phyloP scores from a whole-genome alignment of 1,140 invertebrate genomes.

The Planococcus citri region DNA sequence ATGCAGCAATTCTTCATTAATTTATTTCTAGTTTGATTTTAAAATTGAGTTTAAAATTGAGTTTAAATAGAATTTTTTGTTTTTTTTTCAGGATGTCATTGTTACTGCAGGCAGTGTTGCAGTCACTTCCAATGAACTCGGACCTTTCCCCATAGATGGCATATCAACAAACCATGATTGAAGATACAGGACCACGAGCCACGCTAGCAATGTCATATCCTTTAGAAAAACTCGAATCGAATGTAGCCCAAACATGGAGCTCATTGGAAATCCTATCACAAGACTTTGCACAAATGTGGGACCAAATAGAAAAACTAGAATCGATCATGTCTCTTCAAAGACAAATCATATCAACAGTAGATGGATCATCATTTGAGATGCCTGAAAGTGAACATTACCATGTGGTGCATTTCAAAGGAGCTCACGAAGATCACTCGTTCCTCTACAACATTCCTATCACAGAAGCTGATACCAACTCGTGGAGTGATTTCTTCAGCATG shows the following conservation, averaged over 20 bases:
- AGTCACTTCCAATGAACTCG: too few relatives aligned
- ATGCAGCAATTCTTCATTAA: too few relatives aligned
- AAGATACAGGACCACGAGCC: not conserved
- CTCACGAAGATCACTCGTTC: not conserved
- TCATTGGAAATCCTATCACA: slow-evolving; percentile 78
- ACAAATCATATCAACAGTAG: not conserved
- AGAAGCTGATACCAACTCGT: not conserved
- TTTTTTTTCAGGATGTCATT: too few relatives aligned
- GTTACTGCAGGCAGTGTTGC: too few relatives aligned
- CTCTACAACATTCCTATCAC: not conserved
- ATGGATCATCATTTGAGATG: not conserved
- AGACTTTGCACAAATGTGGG: slow-evolving; percentile 90
- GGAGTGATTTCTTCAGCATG: not conserved
- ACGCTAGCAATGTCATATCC: slow-evolving; percentile 35
- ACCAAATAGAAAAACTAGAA: slow-evolving; percentile 80
- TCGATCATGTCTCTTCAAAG: slow-evolving; percentile 43
- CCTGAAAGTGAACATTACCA: not conserved
- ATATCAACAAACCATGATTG: not conserved
- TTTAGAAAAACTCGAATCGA: slow-evolving; percentile 73
- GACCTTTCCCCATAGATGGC: not conserved
- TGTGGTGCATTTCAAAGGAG: not conserved
- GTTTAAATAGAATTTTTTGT: too few relatives aligned
- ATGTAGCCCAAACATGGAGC: slow-evolving; percentile 81
- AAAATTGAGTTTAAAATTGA: too few relatives aligned
- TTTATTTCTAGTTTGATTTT: too few relatives aligned